Evolutionary conservation across 2,797 vertebrate genomes (phyloP).

Genomic region (Gastrophryne carolinensis): DNA sequence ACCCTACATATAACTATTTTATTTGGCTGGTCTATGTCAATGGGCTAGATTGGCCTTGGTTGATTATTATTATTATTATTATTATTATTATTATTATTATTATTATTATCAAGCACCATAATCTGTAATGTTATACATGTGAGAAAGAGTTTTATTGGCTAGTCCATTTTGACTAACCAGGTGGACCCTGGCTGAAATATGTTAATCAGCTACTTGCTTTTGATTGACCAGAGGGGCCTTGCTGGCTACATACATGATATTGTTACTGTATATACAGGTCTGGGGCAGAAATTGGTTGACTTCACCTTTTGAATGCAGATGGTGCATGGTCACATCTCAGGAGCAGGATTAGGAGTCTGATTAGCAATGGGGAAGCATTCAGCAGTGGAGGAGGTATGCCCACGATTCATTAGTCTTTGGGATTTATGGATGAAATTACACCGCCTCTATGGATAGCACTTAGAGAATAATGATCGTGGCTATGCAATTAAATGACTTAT

Average conservation of each 20-base stretch:
- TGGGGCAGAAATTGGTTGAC: no score
- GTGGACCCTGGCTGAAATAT: neutral
- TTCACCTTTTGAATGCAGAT: no score
- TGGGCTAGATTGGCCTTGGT: no score
- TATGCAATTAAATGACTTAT: neutral
- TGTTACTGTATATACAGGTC: no score
- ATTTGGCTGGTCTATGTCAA: no score
- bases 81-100: no score
- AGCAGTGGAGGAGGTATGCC: constrained; percentile 50
- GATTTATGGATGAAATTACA: constrained; percentile 66
- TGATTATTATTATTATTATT: no score
- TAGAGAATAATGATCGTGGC: constrained; percentile 7
- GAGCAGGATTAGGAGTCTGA: constrained; percentile 60
- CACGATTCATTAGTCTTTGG: constrained; percentile 69
- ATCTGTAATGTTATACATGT: no score
- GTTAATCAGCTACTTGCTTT: neutral
- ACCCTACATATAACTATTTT: no score
- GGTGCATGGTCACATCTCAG: neutral
- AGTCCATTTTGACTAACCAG: neutral
- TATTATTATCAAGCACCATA: no score
- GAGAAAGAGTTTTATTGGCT: no score
- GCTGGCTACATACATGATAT: neutral
- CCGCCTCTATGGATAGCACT: constrained; percentile 57
- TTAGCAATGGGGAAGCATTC: constrained; percentile 60
- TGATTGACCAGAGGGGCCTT: neutral